Percentiles rank a stretch among this genome's conserved stretches.
Conservation (phyloP, 1,140 invertebrate species). For the Temnothorax longispinosus region DNA sequence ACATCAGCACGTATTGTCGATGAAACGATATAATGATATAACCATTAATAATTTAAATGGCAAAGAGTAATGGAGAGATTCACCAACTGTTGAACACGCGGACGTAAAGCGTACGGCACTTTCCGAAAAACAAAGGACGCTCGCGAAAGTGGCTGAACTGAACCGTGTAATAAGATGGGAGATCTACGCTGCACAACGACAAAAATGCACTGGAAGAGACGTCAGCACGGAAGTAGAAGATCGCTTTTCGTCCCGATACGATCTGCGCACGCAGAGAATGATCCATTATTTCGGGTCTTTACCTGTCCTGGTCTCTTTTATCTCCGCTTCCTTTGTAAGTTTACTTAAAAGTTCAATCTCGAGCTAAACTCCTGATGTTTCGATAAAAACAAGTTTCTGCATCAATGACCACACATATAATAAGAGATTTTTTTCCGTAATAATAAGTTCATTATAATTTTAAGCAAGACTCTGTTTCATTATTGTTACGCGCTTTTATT, state of each 20-base stretch:
- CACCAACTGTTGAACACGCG: neutral
- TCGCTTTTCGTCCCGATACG: neutral
- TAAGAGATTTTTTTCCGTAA: neutral
- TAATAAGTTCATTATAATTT: neutral
- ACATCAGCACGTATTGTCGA: neutral
- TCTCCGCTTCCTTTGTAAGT: neutral
- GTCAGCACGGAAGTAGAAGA: neutral
- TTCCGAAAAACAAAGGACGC: neutral
- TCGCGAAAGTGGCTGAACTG: conserved; percentile 41
- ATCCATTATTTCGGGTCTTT: neutral
- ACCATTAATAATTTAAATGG: neutral
- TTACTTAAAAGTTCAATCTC: neutral
- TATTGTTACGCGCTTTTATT: neutral
- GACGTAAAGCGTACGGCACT: neutral
- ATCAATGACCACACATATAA: neutral
- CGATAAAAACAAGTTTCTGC: neutral
- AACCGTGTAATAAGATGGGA: conserved; percentile 6
- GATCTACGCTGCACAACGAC: neutral
- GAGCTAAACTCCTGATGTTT: neutral
- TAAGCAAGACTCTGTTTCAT: neutral
- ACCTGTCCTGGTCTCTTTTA: neutral
- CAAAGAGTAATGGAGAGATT: neutral
- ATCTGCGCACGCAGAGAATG: neutral
- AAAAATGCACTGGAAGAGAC: neutral
- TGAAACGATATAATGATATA: neutral